Evolutionary conservation across 2,113 vertebrate genomes (phyloP), one percentile per base, ranked within the genome.

Genomic region (Myotis yumanensis): DNA sequence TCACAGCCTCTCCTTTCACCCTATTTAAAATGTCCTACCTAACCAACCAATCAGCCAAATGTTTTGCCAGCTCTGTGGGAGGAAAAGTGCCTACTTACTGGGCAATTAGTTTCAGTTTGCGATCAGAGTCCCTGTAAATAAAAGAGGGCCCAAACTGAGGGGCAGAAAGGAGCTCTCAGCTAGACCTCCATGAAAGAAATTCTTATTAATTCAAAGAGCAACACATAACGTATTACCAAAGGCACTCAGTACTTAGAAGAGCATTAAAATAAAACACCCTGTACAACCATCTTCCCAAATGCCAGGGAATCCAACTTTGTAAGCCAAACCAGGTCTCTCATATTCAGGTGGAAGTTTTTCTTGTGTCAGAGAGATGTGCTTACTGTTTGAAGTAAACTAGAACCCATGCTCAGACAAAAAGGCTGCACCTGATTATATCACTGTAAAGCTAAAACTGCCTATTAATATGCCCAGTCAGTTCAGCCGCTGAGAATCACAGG

Each of bases 101-200:
- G 72, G 86, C 89, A 97, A 96, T 96, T 96, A 94, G 89, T 97
- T 96, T 97, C 95, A 95, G 93, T 97, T 96, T 97, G 90, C 64
- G 79, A 95, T 88, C 85, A 96, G 54, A 85, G 77, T 82, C 68
- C 85, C 68, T 85, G 46, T 85, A 97, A 96, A 97, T 82, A 97
- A 91, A 91, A 96, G 48, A 43, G 15, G 51, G 79, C 43, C 88
- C 79, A 94, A 81, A 89, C 0, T 82, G 46, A 95, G 52, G 18
- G 43, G 17, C 14, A 88, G 51, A 62, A 66, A 94, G 92, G 54
- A 95, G 68, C 30, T 96, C 79, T 83, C 32, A 80, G 81, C 62
- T 90, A 95, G 85, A 90, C 51, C 57, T 57, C 59, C 57, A 89
- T n/a, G 66, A 96, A 40, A 93, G 43, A 95, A 90, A 93, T 91